Base-by-base conservation (phyloP, 1,140 invertebrate species). In the Phortica variegata region DNA sequence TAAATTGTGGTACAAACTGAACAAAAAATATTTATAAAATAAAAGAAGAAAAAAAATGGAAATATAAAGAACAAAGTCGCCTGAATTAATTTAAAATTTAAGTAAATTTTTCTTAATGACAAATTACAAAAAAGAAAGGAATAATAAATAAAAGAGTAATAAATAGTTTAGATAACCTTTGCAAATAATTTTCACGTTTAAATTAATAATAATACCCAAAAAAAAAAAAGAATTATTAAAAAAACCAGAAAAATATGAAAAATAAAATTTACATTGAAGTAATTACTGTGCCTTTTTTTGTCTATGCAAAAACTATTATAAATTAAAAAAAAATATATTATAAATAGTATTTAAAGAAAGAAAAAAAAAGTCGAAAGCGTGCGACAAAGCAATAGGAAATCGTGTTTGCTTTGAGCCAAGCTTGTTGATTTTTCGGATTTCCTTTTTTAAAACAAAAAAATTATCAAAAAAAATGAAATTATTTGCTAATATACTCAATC, bases 1-100 rank as follows among this genome's bases (percentile, higher is more conserved):
- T 68, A 68, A 68, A 60, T 60, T 55, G 68, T 68, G 63, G 63
- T 68, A 68, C 63, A 66, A 66, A 66, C 36, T 19, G 51, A 43
- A 49, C 36, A 12, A 10, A 33, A 39, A 26, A 12, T 21, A 20
- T 37, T 29, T 3, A 21, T 12, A 19, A 20, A 46, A 19, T 42
- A 16, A 43, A 9, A 18, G 18, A 43, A 43, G 18, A 19, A 16
- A 32, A 36, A 34, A 21, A 51, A 36, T n/a, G n/a, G n/a, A n/a
- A n/a, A n/a, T n/a, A n/a, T n/a, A n/a, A n/a, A n/a, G n/a, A n/a
- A n/a, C n/a, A n/a, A n/a, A n/a, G n/a, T n/a, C n/a, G 5, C 10
- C 23, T 26, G 23, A 43, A 19, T 43, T 53, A 63, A 49, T 63
- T 68, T 63, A 60, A 57, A 68, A 68, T 68, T 68, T 51, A 68